A percentile compares a stretch with the other conserved stretches of the same genome.
These are phyloP conservation scores for Mythimna impura DNA, from an alignment of 2,888 invertebrate species.

Conservation along the genomic window DNA sequence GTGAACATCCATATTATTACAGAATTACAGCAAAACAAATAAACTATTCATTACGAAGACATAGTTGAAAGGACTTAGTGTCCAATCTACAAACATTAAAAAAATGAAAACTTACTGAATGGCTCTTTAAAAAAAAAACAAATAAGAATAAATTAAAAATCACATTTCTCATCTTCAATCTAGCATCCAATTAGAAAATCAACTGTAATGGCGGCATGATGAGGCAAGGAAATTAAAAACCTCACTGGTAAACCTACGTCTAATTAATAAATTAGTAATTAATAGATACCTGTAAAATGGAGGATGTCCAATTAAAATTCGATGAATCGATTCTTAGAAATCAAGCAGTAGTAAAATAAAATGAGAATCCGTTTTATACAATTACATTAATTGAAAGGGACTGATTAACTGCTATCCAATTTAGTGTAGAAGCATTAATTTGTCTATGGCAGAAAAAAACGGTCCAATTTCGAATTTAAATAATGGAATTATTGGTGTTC, in stretches of 20 bases:
- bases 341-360: constrained; percentile 37
- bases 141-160: background rate
- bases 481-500: constrained; percentile 70
- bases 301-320: constrained; percentile 53
- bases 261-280: constrained; percentile 52
- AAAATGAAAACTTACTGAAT: too few relatives aligned
- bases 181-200: constrained; percentile 11
- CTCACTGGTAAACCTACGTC: constrained; percentile 8
- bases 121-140: background rate
- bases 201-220: constrained; percentile 9
- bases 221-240: constrained; percentile 14
- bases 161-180: constrained; percentile 9
- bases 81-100: too few relatives aligned
- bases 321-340: constrained; percentile 42
- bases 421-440: constrained; percentile 61
- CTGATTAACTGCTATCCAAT: constrained; percentile 48
- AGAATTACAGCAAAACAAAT: too few relatives aligned
- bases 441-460: constrained; percentile 66
- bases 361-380: constrained; percentile 22
- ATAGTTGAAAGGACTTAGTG: too few relatives aligned
- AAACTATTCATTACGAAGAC: too few relatives aligned
- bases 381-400: constrained; percentile 50
- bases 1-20: too few relatives aligned
- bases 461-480: constrained; percentile 73
- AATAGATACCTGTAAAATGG: constrained; percentile 50